A percentile compares a stretch with the other conserved stretches of the same genome.
Evolutionary conservation across 2,888 invertebrate species (phyloP).

Genomic region (Hetaerina titia): DNA sequence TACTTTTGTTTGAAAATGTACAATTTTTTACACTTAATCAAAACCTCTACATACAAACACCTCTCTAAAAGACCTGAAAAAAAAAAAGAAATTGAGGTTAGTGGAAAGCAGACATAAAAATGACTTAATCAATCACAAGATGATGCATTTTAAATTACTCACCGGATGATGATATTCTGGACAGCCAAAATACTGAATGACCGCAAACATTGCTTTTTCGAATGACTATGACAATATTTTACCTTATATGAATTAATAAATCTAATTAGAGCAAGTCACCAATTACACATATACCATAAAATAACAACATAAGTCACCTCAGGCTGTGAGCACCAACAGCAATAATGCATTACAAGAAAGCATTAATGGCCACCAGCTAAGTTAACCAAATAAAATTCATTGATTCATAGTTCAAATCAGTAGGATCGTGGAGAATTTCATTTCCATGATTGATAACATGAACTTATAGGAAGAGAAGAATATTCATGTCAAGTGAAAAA

Average conservation of each 20-base stretch:
- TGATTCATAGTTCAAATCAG: too few species aligned
- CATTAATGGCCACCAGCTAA: neutral
- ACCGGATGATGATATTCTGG: neutral
- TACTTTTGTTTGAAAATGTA: neutral
- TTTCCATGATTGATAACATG: too few species aligned
- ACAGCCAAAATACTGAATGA: neutral
- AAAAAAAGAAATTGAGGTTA: neutral
- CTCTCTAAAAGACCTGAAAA: neutral
- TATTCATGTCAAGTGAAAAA: too few species aligned
- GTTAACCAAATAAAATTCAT: too few species aligned
- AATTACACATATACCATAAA: too few species aligned
- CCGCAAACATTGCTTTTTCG: neutral
- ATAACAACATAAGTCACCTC: neutral
- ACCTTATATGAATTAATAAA: neutral
- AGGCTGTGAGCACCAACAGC: too few species aligned
- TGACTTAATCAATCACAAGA: neutral
- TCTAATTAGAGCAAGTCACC: neutral
- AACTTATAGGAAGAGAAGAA: too few species aligned
- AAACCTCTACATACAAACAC: neutral
- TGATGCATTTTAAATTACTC: neutral
- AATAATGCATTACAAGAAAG: neutral
- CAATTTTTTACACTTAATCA: neutral
- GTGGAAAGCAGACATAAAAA: neutral
- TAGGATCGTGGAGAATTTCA: too few species aligned
- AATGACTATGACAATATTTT: neutral